These are phyloP conservation scores for Sitobion miscanthi DNA, from an alignment of 1,140 invertebrate species.

Conservation along the genomic window DNA sequence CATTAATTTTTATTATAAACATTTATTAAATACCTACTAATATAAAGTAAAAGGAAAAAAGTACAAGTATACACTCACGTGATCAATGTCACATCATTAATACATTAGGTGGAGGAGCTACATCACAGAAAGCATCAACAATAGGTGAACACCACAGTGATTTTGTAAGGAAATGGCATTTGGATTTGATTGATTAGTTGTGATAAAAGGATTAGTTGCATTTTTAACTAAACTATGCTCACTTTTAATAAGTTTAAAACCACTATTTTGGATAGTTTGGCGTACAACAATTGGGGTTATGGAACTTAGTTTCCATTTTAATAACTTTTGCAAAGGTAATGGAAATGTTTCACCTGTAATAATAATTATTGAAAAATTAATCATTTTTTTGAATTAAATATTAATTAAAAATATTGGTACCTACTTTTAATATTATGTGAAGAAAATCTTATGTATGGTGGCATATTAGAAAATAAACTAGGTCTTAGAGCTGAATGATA, in stretches of 20 bases:
- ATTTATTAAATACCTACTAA: neutral
- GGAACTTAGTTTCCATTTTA: constrained; percentile 90
- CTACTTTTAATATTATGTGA: constrained; percentile 71
- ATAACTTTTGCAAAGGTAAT: constrained; percentile 71
- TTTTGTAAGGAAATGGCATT: constrained; percentile 40
- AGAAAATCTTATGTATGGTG: constrained; percentile 87
- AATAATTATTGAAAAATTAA: neutral
- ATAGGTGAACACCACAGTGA: constrained; percentile 37
- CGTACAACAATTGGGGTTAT: constrained; percentile 90
- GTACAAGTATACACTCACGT: neutral
- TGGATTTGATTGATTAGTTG: neutral
- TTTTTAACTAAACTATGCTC: constrained; percentile 62
- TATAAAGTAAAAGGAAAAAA: neutral
- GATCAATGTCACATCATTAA: constrained; percentile 25
- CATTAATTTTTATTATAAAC: neutral
- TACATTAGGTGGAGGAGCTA: neutral
- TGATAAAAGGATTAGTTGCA: neutral
- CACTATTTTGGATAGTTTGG: constrained; percentile 79
- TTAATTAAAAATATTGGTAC: constrained; percentile 62
- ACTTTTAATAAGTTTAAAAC: constrained; percentile 83
- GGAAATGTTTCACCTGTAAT: constrained; percentile 68
- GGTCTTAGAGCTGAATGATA: constrained; percentile 66
- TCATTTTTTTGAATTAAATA: neutral
- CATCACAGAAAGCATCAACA: constrained; percentile 2
- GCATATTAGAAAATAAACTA: constrained; percentile 84